Percentiles rank a stretch among this genome's conserved stretches.
Conservation (phyloP, 2,888 invertebrate species). For the Marasmarcha lunaedactyla region DNA sequence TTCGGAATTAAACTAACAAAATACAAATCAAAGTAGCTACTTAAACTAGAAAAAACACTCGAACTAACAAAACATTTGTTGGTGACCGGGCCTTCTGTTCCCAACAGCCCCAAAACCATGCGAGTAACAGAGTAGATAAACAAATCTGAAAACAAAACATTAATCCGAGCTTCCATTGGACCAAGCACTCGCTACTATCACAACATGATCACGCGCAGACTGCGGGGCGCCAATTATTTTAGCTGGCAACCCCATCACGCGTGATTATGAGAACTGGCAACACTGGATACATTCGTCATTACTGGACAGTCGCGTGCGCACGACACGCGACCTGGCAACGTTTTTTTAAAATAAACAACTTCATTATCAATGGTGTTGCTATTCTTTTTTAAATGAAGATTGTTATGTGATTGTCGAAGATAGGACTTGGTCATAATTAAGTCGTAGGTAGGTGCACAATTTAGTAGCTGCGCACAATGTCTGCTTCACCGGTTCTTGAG, state of each 20-base stretch:
- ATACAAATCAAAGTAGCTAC: no score
- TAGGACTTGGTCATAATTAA: no score
- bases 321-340: slow-evolving; percentile 20
- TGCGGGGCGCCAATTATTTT: slow-evolving; percentile 67
- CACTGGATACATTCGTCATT: slow-evolving; percentile 48
- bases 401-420: no score
- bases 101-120: slow-evolving; percentile 20
- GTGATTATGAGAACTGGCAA: slow-evolving; percentile 27
- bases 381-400: no score
- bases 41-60: no score
- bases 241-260: slow-evolving; percentile 53
- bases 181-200: slow-evolving; percentile 53
- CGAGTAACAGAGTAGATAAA: slow-evolving; percentile 28
- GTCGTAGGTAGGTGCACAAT: no score
- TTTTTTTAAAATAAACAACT: slow-evolving; percentile 23
- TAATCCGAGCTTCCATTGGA: slow-evolving; percentile 24
- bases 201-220: slow-evolving; percentile 57
- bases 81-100: no score
- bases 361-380: no score
- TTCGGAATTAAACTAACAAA: no score
- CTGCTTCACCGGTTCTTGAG: no score
- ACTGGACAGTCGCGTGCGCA: slow-evolving; percentile 37
- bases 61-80: no score
- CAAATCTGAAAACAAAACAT: slow-evolving; percentile 54
- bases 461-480: no score